phyloP scores from a whole-genome alignment of 2,797 vertebrate species.

The Spinibarbus caldwelli region DNA sequence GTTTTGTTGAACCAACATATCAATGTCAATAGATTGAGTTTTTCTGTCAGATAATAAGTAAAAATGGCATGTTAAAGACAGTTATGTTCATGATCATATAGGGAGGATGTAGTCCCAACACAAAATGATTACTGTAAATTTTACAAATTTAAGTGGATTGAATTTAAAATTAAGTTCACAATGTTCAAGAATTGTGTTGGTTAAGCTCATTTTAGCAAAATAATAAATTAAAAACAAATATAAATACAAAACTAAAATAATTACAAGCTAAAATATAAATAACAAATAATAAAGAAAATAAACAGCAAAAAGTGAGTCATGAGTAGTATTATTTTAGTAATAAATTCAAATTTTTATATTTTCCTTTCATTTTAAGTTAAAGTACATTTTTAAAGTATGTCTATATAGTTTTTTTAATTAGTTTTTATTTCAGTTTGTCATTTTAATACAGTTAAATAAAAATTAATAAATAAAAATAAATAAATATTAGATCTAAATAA shows the following conservation, averaged over 20 bases:
- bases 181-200: not conserved
- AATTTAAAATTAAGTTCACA: not conserved
- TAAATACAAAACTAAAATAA: too few species aligned
- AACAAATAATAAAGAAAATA: not conserved
- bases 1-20: not conserved
- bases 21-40: not conserved
- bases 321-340: not conserved
- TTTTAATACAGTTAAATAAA: not conserved
- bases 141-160: not conserved
- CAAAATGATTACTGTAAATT: not conserved
- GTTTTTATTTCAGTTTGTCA: not conserved
- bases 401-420: not conserved
- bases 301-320: not conserved
- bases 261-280: not conserved
- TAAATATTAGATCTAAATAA: too few species aligned
- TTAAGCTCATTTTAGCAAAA: not conserved
- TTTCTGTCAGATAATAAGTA: not conserved
- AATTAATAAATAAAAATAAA: too few species aligned
- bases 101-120: not conserved
- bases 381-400: not conserved
- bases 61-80: not conserved
- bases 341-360: not conserved
- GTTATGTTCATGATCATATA: not conserved
- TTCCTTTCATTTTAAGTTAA: not conserved
- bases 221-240: not conserved